phyloP scores from a whole-genome alignment of 2,888 invertebrate genomes.

The Trissolcus japonicus region DNA sequence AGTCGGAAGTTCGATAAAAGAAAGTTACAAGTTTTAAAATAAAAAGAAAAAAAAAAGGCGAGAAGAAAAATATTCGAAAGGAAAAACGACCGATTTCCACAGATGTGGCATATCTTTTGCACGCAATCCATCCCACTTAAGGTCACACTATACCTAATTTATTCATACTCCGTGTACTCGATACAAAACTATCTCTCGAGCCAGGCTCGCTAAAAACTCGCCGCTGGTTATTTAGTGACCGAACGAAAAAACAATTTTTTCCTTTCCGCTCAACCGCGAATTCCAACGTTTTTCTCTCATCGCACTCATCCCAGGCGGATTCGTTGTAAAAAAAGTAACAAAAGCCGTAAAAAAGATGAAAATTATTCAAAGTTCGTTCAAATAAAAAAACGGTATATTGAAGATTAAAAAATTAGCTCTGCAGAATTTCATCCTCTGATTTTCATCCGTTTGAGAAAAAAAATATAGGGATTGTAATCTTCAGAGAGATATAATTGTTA shows the following conservation, averaged over 20 bases:
- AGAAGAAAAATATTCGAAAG: background rate
- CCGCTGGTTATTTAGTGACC: no score
- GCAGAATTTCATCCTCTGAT: slow-evolving; percentile 32
- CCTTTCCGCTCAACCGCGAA: no score
- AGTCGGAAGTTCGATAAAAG: slow-evolving; percentile 12
- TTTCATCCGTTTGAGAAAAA: slow-evolving; percentile 1
- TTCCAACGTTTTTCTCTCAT: no score
- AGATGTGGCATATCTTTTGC: slow-evolving; percentile 47
- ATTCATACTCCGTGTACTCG: slow-evolving; percentile 39
- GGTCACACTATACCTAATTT: slow-evolving; percentile 32
- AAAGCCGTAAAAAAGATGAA: no score
- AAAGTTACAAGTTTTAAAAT: slow-evolving; percentile 8
- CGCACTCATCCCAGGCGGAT: no score
- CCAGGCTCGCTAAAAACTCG: slow-evolving; percentile 22
- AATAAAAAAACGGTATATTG: no score
- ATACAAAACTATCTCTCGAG: slow-evolving; percentile 16
- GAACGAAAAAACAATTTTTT: no score
- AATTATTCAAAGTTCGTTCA: no score
- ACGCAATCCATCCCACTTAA: slow-evolving; percentile 40
- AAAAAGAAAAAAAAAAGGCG: background rate
- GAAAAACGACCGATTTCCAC: slow-evolving; percentile 34
- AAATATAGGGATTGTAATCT: slow-evolving; percentile 3
- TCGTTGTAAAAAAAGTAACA: no score
- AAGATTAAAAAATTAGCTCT: no score
- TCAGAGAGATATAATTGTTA: slow-evolving; percentile 4